Conservation (phyloP, 1,140 invertebrate genomes). For the Eumeta japonica region DNA sequence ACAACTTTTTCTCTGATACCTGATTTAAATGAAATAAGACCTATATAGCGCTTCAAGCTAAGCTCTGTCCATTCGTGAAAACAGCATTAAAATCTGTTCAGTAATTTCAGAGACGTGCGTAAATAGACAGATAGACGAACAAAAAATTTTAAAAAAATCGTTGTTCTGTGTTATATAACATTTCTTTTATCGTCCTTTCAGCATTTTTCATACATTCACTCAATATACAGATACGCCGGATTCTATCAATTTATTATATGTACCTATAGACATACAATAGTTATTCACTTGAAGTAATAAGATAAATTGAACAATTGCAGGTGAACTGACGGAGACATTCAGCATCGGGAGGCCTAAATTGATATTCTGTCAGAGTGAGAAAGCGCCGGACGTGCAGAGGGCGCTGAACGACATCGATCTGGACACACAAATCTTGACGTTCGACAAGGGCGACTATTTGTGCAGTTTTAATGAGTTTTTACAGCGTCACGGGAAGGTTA, state of each 20-base stretch:
- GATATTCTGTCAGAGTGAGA: conserved; percentile 40
- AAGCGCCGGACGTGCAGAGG: conserved; percentile 26
- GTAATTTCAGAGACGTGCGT: too few species aligned
- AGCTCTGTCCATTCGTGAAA: too few species aligned
- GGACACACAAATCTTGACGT: conserved; percentile 31
- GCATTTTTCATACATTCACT: too few species aligned
- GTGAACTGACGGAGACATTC: conserved; percentile 26
- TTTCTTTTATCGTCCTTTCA: not conserved
- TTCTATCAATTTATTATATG: not conserved
- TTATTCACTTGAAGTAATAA: too few species aligned
- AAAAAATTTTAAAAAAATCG: too few species aligned
- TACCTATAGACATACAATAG: not conserved
- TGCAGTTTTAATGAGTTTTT: conserved; percentile 28
- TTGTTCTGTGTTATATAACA: too few species aligned
- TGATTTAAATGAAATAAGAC: too few species aligned
- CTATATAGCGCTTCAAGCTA: too few species aligned
- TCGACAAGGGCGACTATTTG: conserved; percentile 32
- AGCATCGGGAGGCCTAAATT: conserved; percentile 24
- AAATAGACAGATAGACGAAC: too few species aligned
- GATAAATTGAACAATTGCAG: conserved; percentile 17
- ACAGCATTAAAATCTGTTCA: too few species aligned
- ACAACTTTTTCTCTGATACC: too few species aligned
- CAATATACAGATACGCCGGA: not conserved
- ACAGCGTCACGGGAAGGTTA: too few species aligned
- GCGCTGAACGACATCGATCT: conserved; percentile 29